These are phyloP conservation scores for Anagyrus pseudococci DNA, from an alignment of 2,888 invertebrate genomes.

Conservation along the genomic window DNA sequence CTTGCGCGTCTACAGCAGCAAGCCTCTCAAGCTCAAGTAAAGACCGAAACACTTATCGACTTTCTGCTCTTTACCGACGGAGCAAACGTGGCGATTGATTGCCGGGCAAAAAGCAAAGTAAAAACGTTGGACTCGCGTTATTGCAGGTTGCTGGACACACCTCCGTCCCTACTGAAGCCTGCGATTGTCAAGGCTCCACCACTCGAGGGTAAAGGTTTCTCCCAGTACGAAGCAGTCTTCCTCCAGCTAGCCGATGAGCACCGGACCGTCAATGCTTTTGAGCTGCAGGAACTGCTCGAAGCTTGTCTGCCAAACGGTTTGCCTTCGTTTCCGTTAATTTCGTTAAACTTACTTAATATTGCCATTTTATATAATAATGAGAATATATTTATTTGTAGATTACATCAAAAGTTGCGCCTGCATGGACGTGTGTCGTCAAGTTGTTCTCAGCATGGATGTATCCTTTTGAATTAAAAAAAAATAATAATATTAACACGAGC, in stretches of 20 bases:
- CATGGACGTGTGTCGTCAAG: slow-evolving; percentile 89
- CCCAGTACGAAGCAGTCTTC: slow-evolving; percentile 89
- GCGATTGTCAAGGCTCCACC: slow-evolving; percentile 80
- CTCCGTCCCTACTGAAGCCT: slow-evolving; percentile 74
- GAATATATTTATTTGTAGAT: slow-evolving; percentile 69
- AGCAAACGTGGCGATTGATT: no score
- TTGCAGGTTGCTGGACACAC: slow-evolving; percentile 65
- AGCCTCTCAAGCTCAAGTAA: slow-evolving; percentile 77
- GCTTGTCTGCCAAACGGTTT: slow-evolving; percentile 85
- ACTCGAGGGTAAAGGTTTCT: slow-evolving; percentile 75
- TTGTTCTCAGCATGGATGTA: slow-evolving; percentile 88
- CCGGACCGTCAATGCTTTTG: slow-evolving; percentile 87
- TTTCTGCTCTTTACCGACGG: not conserved
- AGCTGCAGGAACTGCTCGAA: slow-evolving; percentile 87
- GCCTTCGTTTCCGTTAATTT: no score
- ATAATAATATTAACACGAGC: not conserved
- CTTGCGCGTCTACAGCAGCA: slow-evolving; percentile 80
- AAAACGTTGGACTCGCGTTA: not conserved
- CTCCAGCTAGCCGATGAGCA: slow-evolving; percentile 90
- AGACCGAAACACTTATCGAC: slow-evolving; percentile 49
- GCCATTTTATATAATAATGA: no score
- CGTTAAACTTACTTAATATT: no score
- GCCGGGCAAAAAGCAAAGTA: no score
- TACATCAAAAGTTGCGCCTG: slow-evolving; percentile 94
- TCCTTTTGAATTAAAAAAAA: slow-evolving; percentile 62